Conservation (phyloP, 2,888 invertebrate species). For the Alloplasta piceator region DNA sequence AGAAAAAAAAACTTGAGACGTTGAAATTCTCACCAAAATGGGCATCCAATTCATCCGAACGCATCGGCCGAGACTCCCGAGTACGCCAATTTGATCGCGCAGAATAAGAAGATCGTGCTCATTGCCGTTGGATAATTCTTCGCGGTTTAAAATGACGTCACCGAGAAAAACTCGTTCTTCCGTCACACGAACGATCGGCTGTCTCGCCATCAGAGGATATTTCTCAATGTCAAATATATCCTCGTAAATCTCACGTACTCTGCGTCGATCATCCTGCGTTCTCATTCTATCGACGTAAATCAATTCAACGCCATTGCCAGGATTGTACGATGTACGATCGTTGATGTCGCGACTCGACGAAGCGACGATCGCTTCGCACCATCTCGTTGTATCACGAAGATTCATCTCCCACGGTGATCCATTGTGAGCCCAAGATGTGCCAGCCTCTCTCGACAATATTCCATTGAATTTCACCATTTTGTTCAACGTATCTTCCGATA, state of each 20-base stretch:
- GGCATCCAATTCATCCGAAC: slow-evolving; percentile 96
- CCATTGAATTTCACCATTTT: slow-evolving; percentile 93
- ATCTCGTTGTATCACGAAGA: slow-evolving; percentile 95
- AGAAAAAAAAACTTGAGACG: too few relatives aligned
- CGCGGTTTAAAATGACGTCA: slow-evolving; percentile 85
- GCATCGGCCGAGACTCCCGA: slow-evolving; percentile 94
- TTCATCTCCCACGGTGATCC: slow-evolving; percentile 99
- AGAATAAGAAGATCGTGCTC: slow-evolving; percentile 83
- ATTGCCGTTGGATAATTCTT: slow-evolving; percentile 81
- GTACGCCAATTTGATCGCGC: slow-evolving; percentile 86
- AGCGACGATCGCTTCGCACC: slow-evolving; percentile 91
- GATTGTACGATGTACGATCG: slow-evolving; percentile 79
- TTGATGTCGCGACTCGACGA: slow-evolving; percentile 27
- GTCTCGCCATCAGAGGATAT: slow-evolving; percentile 83
- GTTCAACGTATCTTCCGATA: slow-evolving; percentile 86
- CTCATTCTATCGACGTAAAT: slow-evolving; percentile 96
- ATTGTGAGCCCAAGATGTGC: slow-evolving; percentile 89
- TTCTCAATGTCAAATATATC: slow-evolving; percentile 76
- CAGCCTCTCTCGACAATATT: slow-evolving; percentile 87
- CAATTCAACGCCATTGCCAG: slow-evolving; percentile 89
- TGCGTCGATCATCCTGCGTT: slow-evolving; percentile 89
- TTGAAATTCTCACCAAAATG: slow-evolving; percentile 88
- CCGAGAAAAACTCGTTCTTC: slow-evolving; percentile 87
- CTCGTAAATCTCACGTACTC: slow-evolving; percentile 83
- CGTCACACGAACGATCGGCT: slow-evolving; percentile 86